A percentile compares a stretch with the other conserved stretches of the same genome.
Evolutionary conservation across 2,797 vertebrate genomes (phyloP).

Genomic region (Oreonectes daqikongensis): DNA sequence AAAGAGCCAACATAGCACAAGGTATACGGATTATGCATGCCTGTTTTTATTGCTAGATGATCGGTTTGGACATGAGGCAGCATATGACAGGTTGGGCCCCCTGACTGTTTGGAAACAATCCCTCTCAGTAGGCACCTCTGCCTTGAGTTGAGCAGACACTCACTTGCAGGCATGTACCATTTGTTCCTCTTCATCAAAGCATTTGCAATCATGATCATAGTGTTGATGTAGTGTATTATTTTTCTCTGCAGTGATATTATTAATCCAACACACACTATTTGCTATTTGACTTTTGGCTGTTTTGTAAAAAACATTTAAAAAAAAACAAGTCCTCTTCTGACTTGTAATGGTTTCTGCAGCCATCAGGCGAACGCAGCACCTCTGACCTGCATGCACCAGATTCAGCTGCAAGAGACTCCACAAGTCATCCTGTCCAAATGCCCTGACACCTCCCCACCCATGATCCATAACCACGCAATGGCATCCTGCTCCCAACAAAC

Average conservation of each 20-base stretch:
- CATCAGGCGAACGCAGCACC: neutral
- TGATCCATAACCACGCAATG: neutral
- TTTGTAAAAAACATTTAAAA: neutral
- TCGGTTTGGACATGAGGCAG: conserved; percentile 36
- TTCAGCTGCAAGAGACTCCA: neutral
- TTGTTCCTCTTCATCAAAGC: conserved; percentile 17
- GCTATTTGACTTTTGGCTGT: neutral
- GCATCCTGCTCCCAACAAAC: neutral
- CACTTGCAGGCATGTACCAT: conserved; percentile 16
- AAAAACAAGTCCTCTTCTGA: neutral
- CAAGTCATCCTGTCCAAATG: neutral
- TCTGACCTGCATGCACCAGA: neutral
- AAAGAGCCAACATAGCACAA: neutral
- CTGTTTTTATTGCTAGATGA: neutral
- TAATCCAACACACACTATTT: neutral
- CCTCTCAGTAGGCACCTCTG: conserved; percentile 2
- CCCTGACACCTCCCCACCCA: neutral
- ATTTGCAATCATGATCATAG: neutral
- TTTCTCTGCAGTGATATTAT: neutral
- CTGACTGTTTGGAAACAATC: conserved; percentile 37
- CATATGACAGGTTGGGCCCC: conserved; percentile 44
- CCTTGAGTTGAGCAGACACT: conserved; percentile 3
- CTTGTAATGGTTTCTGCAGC: conserved; percentile 6
- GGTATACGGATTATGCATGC: neutral
- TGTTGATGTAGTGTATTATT: neutral